These are phyloP conservation scores for Drosophila subquinaria DNA, from an alignment of 2,888 invertebrate species.

Conservation along the genomic window DNA sequence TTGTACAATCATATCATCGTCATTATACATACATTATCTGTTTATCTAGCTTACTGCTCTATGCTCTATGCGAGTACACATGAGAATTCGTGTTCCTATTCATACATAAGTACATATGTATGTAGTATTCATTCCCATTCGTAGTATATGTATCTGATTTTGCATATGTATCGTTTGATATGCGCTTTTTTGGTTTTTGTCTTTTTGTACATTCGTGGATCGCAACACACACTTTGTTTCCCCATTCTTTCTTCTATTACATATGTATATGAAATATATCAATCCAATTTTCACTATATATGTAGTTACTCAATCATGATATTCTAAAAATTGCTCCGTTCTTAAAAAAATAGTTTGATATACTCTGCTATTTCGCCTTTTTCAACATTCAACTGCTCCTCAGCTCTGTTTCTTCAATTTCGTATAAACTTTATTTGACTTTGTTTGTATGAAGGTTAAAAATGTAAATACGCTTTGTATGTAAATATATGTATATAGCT, in stretches of 20 bases:
- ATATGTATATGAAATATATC: background rate
- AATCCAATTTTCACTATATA: conserved; percentile 14
- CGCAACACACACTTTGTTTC: conserved; percentile 1
- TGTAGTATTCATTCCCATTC: background rate
- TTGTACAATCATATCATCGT: conserved; percentile 14
- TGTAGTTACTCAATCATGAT: conserved; percentile 15
- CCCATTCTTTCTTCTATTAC: background rate
- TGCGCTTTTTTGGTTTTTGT: background rate
- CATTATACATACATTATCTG: conserved; percentile 6
- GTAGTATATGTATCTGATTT: conserved; percentile 10
- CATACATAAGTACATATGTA: conserved; percentile 3
- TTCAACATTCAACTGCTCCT: background rate
- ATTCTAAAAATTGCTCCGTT: conserved; percentile 37
- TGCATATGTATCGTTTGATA: conserved; percentile 18
- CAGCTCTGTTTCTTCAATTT: background rate
- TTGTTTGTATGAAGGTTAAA: conserved; percentile 30
- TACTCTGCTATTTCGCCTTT: conserved; percentile 7
- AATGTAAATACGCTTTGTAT: conserved; percentile 51
- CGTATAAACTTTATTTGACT: conserved; percentile 13
- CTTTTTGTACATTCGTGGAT: conserved; percentile 16
- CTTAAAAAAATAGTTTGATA: conserved; percentile 62
- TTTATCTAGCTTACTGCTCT: conserved; percentile 11
- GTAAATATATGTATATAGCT: conserved; percentile 44
- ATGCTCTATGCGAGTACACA: conserved; percentile 1
- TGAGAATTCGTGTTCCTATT: conserved; percentile 10